Percentiles rank a stretch among this genome's conserved stretches.
These are phyloP conservation scores for Falco concolor DNA, from an alignment of 2,797 vertebrate genomes.

Conservation along the genomic window DNA sequence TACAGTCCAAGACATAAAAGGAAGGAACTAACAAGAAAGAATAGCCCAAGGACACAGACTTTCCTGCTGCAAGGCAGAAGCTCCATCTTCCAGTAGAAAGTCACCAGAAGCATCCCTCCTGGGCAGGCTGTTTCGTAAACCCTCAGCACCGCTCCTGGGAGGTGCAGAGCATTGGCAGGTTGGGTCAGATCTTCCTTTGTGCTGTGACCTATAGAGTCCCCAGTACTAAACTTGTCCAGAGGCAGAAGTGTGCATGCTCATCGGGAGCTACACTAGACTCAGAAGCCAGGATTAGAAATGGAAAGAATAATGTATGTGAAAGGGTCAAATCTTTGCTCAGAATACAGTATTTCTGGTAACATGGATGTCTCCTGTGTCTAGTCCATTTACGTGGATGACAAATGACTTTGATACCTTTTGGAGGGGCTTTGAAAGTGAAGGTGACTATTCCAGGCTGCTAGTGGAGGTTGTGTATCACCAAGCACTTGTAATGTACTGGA, in stretches of 20 bases:
- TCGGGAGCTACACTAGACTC: background rate
- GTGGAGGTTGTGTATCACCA: background rate
- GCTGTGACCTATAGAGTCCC: background rate
- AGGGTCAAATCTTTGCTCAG: background rate
- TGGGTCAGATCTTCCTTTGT: background rate
- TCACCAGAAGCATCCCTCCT: background rate
- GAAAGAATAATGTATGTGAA: background rate
- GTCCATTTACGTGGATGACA: background rate
- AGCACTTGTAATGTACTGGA: background rate
- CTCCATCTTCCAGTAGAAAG: background rate
- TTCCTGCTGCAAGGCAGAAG: background rate
- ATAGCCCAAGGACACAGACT: background rate
- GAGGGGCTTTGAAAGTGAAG: background rate
- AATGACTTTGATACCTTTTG: background rate
- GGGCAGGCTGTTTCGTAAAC: background rate
- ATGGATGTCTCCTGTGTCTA: background rate
- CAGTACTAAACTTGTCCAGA: background rate
- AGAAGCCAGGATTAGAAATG: background rate
- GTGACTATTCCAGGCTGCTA: background rate
- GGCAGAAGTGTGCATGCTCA: background rate
- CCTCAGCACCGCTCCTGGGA: background rate
- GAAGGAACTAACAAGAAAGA: background rate
- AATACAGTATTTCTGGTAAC: background rate
- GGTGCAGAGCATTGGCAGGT: background rate
- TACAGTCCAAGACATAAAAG: background rate